Evolutionary conservation across 1,140 invertebrate species (phyloP), one percentile per base, ranked within the genome.

Genomic region (Neoseiulus cucumeris): DNA sequence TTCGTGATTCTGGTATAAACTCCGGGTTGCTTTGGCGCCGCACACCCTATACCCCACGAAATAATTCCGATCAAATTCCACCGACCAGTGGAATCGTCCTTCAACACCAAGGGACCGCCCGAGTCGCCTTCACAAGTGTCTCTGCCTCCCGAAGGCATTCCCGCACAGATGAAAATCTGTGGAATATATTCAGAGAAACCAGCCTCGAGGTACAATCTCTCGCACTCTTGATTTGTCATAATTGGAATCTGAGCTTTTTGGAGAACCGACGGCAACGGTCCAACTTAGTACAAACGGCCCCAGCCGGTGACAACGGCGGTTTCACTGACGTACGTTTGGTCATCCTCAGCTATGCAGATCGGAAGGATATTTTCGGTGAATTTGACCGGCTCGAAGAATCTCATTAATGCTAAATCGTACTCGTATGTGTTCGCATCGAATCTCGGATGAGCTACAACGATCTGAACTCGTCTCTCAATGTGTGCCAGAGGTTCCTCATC

Each of bases 401-500:
- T 87, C 42, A 91, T 72, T 7, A 93, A 73, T 0, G 89, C 89
- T 68, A 92, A 78, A 73, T 93, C 89, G 72, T 91, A 92, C 72
- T 91, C 89, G 71, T 92, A 92, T 0, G 89, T 91, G 87, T 89
- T 90, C 77, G 89, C 91, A 75, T 93, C 92, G 76, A 93, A 94
- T 72, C 90, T 87, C 0, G 89, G 88, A 79, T 92, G 88, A 39
- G 85, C 87, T 14, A 88, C 88, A 0, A 91, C 86, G 64, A 91
- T 88, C 73, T 91, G 88, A 0, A 92, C 87, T 45, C 87, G 77
- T 70, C 88, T 75, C 73, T 93, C 89, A 68, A 87, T 83, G 73
- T 85, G 89, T 2, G 86, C 86, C 68, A 85, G 82, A 71, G 89
- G 90, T 0, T 87, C 87, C 71, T 91, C 89, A 25, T 86, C 82